Evolutionary conservation across 2,888 invertebrate genomes (phyloP).

Genomic region (Phaonia tiefii): DNA sequence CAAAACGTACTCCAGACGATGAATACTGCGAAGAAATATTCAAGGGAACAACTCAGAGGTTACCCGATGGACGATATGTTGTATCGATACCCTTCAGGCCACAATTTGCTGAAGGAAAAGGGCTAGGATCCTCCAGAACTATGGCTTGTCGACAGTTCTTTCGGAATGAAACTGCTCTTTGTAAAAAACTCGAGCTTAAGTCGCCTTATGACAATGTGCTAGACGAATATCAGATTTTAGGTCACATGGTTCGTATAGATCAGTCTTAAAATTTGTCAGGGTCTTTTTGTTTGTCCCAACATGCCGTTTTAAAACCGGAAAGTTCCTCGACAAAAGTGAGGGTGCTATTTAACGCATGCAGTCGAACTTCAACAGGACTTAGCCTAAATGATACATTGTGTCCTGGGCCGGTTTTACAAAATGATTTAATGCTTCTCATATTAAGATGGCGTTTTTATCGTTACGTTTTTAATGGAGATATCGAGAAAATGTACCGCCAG

Average conservation of each 20-base stretch:
- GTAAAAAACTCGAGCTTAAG: slow-evolving; percentile 2
- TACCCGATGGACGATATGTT: background rate
- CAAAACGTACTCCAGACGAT: background rate
- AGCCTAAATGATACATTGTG: too few species aligned
- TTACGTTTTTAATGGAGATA: too few species aligned
- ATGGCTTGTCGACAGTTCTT: slow-evolving; percentile 2
- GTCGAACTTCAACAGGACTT: background rate
- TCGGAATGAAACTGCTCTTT: background rate
- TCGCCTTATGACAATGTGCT: background rate
- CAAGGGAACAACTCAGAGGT: background rate
- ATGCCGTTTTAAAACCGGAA: slow-evolving; percentile 14
- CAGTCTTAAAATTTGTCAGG: background rate
- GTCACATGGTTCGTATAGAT: background rate
- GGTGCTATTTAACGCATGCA: background rate
- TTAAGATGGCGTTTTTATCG: background rate
- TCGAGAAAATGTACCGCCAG: too few species aligned
- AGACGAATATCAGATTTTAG: background rate
- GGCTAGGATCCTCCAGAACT: background rate
- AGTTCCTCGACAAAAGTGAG: slow-evolving; percentile 9
- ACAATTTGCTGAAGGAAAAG: background rate
- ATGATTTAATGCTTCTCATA: background rate
- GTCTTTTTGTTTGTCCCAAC: background rate
- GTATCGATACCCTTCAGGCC: background rate
- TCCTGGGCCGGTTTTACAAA: too few species aligned
- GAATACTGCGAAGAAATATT: slow-evolving; percentile 11